Conservation (phyloP, 2,113 vertebrate species). For the Tenebrosternarchus preto region DNA sequence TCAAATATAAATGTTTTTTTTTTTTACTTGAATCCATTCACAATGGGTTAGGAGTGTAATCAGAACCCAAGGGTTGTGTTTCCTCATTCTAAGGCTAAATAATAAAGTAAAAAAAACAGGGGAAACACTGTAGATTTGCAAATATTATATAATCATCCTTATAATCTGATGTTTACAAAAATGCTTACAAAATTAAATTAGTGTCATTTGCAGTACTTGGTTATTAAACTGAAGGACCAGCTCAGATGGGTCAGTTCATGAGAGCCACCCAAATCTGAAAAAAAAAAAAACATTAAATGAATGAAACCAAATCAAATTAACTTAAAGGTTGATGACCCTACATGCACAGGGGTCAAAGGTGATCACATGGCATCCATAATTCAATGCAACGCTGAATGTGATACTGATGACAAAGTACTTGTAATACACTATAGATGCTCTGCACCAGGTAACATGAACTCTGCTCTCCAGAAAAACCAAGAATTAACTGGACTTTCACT, state of each 20-base stretch:
- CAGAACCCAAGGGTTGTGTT: background rate
- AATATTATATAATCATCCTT: background rate
- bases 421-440: conserved; percentile 41
- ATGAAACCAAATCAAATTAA: background rate
- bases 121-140: too few species aligned
- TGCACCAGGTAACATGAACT: conserved; percentile 16
- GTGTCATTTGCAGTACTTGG: too few species aligned
- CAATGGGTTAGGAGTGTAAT: background rate
- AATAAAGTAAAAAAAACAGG: background rate
- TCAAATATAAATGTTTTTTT: too few species aligned
- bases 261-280: background rate
- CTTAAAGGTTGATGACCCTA: too few species aligned
- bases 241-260: background rate
- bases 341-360: conserved; percentile 45
- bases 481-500: conserved; percentile 7
- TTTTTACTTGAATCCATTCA: too few species aligned
- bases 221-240: background rate
- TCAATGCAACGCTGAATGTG: conserved; percentile 46
- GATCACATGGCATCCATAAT: conserved; percentile 53
- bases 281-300: background rate
- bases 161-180: background rate
- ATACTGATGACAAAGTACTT: conserved; percentile 47
- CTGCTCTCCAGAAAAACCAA: conserved; percentile 2
- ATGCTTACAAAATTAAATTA: too few species aligned
- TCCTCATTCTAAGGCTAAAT: background rate